Base-by-base conservation (phyloP, 2,113 vertebrate species). In the Mormoops blainvillei region DNA sequence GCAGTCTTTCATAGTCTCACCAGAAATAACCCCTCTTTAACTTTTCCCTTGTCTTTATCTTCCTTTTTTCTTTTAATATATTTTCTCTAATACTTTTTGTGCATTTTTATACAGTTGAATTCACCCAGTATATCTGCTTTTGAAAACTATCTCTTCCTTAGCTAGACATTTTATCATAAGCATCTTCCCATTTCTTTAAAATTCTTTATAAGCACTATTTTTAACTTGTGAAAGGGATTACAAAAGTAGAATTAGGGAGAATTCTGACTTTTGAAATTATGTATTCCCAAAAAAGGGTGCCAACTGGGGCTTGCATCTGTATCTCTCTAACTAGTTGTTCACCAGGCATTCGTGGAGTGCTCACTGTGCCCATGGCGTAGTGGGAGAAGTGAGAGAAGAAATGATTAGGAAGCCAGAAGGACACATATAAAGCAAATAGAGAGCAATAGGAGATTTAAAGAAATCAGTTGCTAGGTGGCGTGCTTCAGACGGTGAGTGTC, bases 151-250 rank as follows among this genome's bases (percentile, higher is more conserved):
- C 56, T 96, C 92, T 96, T 95, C 24, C 24, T 85, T 94, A 94
- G 77, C 88, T 83, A 96, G 93, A 89, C 73, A 93, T 96, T 98
- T 96, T 93, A 83, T 96, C 91, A 70, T 87, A 92, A 96, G 61
- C 89, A 78, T 77, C 88, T 95, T n/a, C 14, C 78, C n/a, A 54
- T 96, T 97, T 96, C 67, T 92, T 97, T 89, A 83, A 61, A 94
- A 86, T 4, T 68, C 65, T 91, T 91, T 38, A 88, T 86, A 93
- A 92, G 54, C 45, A 83, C 41, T 70, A 93, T 38, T 92, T 96
- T 95, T 87, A 91, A 58, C 84, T 95, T 86, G n/a, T 31, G 56
- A 95, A 96, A 74, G 77, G 54, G 12, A 90, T 28, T 58, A 92
- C 73, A 89, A 73, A 76, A 7, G 38, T 86, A 68, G 80, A 96